These are phyloP conservation scores for Hypocryptadius cinnamomeus DNA, from an alignment of 2,113 vertebrate genomes.

Conservation along the genomic window DNA sequence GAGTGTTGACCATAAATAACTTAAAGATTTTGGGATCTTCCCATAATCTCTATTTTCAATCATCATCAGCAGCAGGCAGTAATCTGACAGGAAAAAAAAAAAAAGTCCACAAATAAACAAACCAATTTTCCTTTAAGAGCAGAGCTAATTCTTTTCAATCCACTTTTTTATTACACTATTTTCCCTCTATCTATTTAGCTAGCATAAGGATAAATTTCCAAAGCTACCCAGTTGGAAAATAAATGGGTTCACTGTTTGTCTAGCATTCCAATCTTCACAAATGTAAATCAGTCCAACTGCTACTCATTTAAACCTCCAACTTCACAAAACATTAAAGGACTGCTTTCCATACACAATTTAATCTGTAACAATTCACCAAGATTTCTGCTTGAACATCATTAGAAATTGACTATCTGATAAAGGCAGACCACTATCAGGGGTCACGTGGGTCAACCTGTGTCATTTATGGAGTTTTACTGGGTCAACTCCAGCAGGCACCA, in stretches of 20 bases:
- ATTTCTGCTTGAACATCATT: slow-evolving; percentile 75
- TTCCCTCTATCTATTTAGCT: slow-evolving; percentile 73
- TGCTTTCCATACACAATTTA: slow-evolving; percentile 78
- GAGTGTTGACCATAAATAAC: slow-evolving; percentile 34
- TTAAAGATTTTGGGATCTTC: slow-evolving; percentile 50
- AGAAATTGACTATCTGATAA: slow-evolving; percentile 82
- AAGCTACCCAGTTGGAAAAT: slow-evolving; percentile 77
- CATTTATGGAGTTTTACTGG: slow-evolving; percentile 76
- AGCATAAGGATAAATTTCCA: slow-evolving; percentile 79
- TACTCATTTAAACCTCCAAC: slow-evolving; percentile 75
- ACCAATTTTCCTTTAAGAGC: slow-evolving; percentile 77
- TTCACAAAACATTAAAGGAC: slow-evolving; percentile 80
- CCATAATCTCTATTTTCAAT: slow-evolving; percentile 57
- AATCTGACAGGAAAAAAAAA: slow-evolving; percentile 48
- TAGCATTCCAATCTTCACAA: slow-evolving; percentile 78
- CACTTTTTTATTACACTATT: slow-evolving; percentile 78
- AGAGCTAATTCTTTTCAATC: slow-evolving; percentile 79
- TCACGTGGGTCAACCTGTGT: slow-evolving; percentile 68
- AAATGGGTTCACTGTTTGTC: slow-evolving; percentile 77
- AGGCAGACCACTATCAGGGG: slow-evolving; percentile 67
- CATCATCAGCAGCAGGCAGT: slow-evolving; percentile 58
- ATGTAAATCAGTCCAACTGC: slow-evolving; percentile 77
- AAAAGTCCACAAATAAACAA: slow-evolving; percentile 70
- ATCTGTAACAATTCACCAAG: slow-evolving; percentile 75
- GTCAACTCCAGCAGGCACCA: slow-evolving; percentile 69